These are phyloP conservation scores for Zaprionus ornatus DNA, from an alignment of 1,140 invertebrate genomes.

Conservation along the genomic window DNA sequence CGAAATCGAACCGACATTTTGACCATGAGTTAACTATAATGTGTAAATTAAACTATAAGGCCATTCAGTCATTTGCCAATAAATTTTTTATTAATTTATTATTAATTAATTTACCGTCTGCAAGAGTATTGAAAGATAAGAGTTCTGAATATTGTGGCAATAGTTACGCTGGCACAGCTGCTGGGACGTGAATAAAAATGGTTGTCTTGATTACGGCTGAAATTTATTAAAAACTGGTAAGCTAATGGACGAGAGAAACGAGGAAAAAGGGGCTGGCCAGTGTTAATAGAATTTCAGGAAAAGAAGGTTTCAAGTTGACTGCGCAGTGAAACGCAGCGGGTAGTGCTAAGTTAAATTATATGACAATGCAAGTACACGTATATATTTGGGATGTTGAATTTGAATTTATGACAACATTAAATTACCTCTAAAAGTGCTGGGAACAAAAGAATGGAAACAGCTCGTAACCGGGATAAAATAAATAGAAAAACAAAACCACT, in stretches of 20 bases:
- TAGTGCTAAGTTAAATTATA: constrained; percentile 3
- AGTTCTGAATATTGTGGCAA: too few relatives aligned
- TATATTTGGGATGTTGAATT: constrained; percentile 62
- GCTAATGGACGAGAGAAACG: neutral
- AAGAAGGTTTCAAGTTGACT: constrained; percentile 48
- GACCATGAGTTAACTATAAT: too few relatives aligned
- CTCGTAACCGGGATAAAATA: constrained; percentile 71
- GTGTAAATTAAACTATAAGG: too few relatives aligned
- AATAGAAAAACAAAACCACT: constrained; percentile 78
- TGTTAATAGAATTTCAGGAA: constrained; percentile 68
- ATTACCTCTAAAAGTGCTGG: constrained; percentile 54
- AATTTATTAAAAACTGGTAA: constrained; percentile 71
- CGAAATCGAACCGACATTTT: too few relatives aligned
- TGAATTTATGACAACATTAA: constrained; percentile 81
- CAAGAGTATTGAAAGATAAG: too few relatives aligned
- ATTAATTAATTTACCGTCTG: too few relatives aligned
- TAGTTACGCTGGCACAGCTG: constrained; percentile 43
- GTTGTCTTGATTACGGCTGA: constrained; percentile 64
- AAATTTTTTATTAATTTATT: too few relatives aligned
- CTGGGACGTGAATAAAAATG: constrained; percentile 67
- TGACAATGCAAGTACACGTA: neutral
- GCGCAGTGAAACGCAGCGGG: constrained; percentile 8
- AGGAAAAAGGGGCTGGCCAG: constrained; percentile 2
- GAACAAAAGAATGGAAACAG: constrained; percentile 13
- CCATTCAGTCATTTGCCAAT: too few relatives aligned